Percentiles rank a stretch among this genome's conserved stretches.
Conservation (phyloP, 2,888 invertebrate genomes). For the Petrophora chlorosata region DNA sequence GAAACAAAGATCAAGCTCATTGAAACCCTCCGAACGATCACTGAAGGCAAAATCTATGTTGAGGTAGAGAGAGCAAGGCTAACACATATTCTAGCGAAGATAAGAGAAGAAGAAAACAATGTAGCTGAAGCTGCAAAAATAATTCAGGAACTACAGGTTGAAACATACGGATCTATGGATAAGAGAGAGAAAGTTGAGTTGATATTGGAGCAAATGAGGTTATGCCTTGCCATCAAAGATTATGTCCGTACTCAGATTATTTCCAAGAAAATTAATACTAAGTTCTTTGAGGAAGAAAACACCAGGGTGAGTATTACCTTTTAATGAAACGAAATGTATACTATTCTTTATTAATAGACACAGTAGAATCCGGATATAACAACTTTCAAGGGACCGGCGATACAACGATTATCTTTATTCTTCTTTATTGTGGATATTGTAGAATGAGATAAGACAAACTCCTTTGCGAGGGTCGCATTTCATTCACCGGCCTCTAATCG, state of each 20-base stretch:
- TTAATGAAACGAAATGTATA: too few species aligned
- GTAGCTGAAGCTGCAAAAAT: constrained; percentile 95
- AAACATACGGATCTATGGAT: constrained; percentile 99
- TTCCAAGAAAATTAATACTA: constrained; percentile 98
- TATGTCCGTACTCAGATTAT: constrained; percentile 99
- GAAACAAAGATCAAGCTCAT: constrained; percentile 96
- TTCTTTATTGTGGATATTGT: too few species aligned
- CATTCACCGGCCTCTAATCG: too few species aligned
- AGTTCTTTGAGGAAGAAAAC: constrained; percentile 96
- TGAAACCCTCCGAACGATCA: constrained; percentile 96
- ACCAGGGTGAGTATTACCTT: constrained; percentile 80
- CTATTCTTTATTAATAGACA: too few species aligned
- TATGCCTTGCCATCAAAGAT: constrained; percentile 97
- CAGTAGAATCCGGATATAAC: too few species aligned
- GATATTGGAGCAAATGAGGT: constrained; percentile 98
- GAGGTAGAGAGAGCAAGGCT: constrained; percentile 98
- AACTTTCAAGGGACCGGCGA: too few species aligned
- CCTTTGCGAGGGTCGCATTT: too few species aligned
- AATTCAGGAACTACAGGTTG: constrained; percentile 96
- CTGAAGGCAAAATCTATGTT: constrained; percentile 99
- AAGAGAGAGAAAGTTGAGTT: constrained; percentile 98
- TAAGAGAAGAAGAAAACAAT: constrained; percentile 92
- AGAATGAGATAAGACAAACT: too few species aligned
- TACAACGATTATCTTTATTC: too few species aligned
- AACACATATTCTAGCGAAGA: constrained; percentile 94